Evolutionary conservation across 2,888 invertebrate genomes (phyloP).

Genomic region (Siphlonurus alternatus): DNA sequence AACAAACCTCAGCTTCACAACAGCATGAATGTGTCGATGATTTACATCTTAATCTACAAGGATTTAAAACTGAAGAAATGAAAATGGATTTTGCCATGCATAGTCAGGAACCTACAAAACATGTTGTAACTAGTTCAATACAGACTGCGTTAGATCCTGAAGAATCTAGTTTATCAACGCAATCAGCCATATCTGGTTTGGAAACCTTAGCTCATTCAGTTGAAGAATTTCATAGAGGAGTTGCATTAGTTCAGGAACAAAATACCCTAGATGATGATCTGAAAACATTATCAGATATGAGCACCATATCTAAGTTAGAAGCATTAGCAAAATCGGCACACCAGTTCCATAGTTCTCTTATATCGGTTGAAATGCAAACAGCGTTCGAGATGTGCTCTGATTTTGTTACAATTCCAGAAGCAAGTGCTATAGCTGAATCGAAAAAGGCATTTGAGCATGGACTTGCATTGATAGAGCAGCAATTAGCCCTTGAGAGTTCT

Average conservation of each 20-base stretch:
- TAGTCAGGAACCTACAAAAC: too few relatives aligned
- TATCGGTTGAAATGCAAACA: slow-evolving; percentile 8
- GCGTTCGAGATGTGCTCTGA: slow-evolving; percentile 8
- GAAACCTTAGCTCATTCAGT: slow-evolving; percentile 25
- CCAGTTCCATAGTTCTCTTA: slow-evolving; percentile 8
- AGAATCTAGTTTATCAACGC: slow-evolving; percentile 20
- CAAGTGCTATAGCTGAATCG: slow-evolving; percentile 17
- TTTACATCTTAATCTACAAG: too few relatives aligned
- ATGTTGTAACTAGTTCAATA: too few relatives aligned
- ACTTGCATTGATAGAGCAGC: slow-evolving; percentile 20
- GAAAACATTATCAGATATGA: slow-evolving; percentile 28
- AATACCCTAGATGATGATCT: slow-evolving; percentile 6
- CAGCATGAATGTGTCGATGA: too few relatives aligned
- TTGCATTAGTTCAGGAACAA: slow-evolving; percentile 12
- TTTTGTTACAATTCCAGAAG: not conserved
- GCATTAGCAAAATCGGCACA: slow-evolving; percentile 11
- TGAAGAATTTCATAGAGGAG: slow-evolving; percentile 29
- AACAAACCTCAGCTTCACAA: too few relatives aligned
- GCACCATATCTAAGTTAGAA: slow-evolving; percentile 10
- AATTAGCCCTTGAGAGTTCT: slow-evolving; percentile 17
- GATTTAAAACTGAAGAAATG: too few relatives aligned
- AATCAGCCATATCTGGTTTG: slow-evolving; percentile 17
- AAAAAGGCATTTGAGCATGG: slow-evolving; percentile 25
- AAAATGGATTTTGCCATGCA: too few relatives aligned
- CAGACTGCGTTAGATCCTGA: not conserved